phyloP scores from a whole-genome alignment of 2,797 vertebrate genomes.

The Eospalax fontanierii region DNA sequence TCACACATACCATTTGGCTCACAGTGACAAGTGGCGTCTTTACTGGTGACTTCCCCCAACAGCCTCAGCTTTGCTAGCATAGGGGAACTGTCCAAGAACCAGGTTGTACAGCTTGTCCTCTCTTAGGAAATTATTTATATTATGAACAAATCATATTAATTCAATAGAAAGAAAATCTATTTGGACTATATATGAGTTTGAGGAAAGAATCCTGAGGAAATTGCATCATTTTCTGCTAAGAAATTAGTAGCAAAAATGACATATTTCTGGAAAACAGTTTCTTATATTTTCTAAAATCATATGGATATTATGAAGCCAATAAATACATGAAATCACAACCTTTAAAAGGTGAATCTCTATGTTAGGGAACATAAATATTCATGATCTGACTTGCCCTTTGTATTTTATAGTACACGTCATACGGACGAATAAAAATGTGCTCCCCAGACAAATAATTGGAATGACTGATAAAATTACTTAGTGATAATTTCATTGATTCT shows the following conservation, averaged over 20 bases:
- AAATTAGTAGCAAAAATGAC: conserved; percentile 59
- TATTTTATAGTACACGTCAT: neutral
- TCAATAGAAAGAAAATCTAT: conserved; percentile 39
- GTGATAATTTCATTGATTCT: neutral
- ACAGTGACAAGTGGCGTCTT: neutral
- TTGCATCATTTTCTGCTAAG: conserved; percentile 45
- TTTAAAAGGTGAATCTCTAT: neutral
- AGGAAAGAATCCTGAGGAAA: conserved; percentile 57
- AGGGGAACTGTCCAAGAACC: conserved; percentile 17
- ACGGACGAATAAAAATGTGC: neutral
- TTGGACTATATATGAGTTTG: conserved; percentile 34
- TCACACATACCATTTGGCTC: neutral
- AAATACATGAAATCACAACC: neutral
- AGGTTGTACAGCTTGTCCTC: neutral
- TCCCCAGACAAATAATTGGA: conserved; percentile 38
- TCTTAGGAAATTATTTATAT: conserved; percentile 58
- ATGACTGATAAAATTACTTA: conserved; percentile 11
- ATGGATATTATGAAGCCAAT: conserved; percentile 40
- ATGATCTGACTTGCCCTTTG: neutral
- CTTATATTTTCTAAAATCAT: conserved; percentile 49
- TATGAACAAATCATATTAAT: conserved; percentile 55
- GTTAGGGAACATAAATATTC: conserved; percentile 39
- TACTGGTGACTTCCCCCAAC: conserved; percentile 5
- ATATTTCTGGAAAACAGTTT: conserved; percentile 56
- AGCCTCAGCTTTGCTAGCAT: neutral